Evolutionary conservation across 2,113 vertebrate species (phyloP), one percentile per base, ranked within the genome.

Genomic region (Lagopus muta): DNA sequence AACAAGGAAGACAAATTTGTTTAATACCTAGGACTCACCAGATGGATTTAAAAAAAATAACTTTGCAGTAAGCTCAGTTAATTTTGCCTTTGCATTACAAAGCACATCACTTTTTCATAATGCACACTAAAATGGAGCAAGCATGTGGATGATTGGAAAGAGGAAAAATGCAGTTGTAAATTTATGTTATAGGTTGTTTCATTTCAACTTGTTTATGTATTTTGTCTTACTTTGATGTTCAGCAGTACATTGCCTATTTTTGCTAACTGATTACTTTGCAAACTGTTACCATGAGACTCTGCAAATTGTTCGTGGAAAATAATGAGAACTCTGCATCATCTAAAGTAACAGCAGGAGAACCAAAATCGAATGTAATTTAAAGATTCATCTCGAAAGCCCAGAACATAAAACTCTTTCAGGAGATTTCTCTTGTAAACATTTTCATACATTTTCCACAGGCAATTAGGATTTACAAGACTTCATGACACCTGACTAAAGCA

Each of bases 101-200:
- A 94, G n/a, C 43, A 52, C 20, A 86, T n/a, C 25, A 79, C 58
- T 52, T 75, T 86, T 72, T 57, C 45, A 58, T 58, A 93, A 74
- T 3, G 72, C 66, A 90, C 55, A 32, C n/a, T 85, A 92, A 95
- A 87, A 95, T 55, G 85, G 84, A 93, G 82, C 86, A 97, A 96
- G 93, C 93, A 96, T 32, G 43, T 55, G 77, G 93, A 95, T 92
- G 93, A 95, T 50, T 17, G 70, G 91, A 88, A 94, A 94, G 52
- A 94, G 82, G 91, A 86, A 81, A 92, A 81, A 78, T 0, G 64
- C 96, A 97, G 97, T 92, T 97, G 97, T 96, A 96, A 97, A 97
- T 97, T 95, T 95, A 95, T 95, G 27, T 40, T 58, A 67, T 10
- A 40, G 67, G 24, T 30, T 57, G 21, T 5, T 88, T 91, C 11